These are phyloP conservation scores for Pachypsylla venusta DNA, from an alignment of 1,140 invertebrate genomes.

Conservation along the genomic window DNA sequence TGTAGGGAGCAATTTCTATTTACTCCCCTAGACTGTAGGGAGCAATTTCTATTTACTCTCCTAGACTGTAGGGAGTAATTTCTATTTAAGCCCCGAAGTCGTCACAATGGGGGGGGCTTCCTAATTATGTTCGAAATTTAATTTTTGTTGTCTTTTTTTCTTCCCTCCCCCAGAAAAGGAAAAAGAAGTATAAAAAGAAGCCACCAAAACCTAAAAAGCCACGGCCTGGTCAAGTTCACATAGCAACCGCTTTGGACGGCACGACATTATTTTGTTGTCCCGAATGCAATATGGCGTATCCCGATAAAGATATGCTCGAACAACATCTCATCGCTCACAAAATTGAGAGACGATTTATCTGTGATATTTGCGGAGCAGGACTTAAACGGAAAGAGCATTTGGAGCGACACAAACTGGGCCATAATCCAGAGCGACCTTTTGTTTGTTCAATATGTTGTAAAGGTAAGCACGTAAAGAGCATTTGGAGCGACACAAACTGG, in stretches of 20 bases:
- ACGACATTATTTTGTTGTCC: conserved; percentile 58
- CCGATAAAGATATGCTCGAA: conserved; percentile 56
- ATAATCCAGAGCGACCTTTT: conserved; percentile 60
- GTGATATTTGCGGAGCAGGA: conserved; percentile 44
- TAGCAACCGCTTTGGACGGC: conserved; percentile 53
- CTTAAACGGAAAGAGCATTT: conserved; percentile 64
- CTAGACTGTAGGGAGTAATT: too few species aligned
- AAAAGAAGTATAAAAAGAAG: conserved; percentile 66
- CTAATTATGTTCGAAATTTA: too few species aligned
- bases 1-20: too few species aligned
- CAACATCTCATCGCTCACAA: conserved; percentile 59
- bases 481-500: conserved; percentile 57
- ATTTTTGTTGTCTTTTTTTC: neutral
- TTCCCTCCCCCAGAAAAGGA: conserved; percentile 42
- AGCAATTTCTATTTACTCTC: too few species aligned
- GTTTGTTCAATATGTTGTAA: conserved; percentile 60
- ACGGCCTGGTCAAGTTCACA: conserved; percentile 52
- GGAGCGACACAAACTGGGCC: conserved; percentile 58
- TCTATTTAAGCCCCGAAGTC: too few species aligned
- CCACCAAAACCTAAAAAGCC: conserved; percentile 53
- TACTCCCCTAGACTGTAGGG: too few species aligned
- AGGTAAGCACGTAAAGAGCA: conserved; percentile 51
- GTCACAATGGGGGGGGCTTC: too few species aligned
- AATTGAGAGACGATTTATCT: conserved; percentile 51
- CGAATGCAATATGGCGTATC: conserved; percentile 61